A percentile compares a stretch with the other conserved stretches of the same genome.
Evolutionary conservation across 2,797 vertebrate genomes (phyloP).

Genomic region (Protonibea diacanthus): DNA sequence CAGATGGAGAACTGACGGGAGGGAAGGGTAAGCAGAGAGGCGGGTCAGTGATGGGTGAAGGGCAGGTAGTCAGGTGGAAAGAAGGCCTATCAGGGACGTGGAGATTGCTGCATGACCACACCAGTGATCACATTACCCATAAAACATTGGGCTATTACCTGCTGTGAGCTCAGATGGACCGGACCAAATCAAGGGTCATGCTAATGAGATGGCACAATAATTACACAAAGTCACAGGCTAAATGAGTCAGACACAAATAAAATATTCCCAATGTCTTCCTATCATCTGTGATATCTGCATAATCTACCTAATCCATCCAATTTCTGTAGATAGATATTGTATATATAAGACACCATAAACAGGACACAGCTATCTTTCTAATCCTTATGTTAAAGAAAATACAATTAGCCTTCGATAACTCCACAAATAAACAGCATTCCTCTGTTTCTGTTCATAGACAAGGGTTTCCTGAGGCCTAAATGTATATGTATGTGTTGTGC

Average conservation of each 20-base stretch:
- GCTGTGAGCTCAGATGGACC: conserved; percentile 47
- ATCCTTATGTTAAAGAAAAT: not conserved
- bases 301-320: not conserved
- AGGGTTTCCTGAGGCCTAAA: not conserved
- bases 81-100: conserved; percentile 29
- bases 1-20: conserved; percentile 59
- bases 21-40: conserved; percentile 46
- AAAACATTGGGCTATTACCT: conserved; percentile 38
- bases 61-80: conserved; percentile 64
- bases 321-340: not conserved
- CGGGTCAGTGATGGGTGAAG: conserved; percentile 56
- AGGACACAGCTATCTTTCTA: not conserved
- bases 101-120: conserved; percentile 29
- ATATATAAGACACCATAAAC: not conserved
- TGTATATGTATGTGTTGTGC: not conserved
- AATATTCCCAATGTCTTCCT: not conserved
- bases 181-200: conserved; percentile 38
- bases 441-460: not conserved
- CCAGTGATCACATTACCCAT: conserved; percentile 54
- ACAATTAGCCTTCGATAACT: not conserved
- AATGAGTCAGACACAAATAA: conserved; percentile 8
- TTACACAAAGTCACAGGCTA: conserved; percentile 40
- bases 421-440: conserved; percentile 5
- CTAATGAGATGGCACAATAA: conserved; percentile 32
- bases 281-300: not conserved